Evolutionary conservation across 1,140 invertebrate species (phyloP), one percentile per base, ranked within the genome.

Genomic region (Leptopilina boulardi): DNA sequence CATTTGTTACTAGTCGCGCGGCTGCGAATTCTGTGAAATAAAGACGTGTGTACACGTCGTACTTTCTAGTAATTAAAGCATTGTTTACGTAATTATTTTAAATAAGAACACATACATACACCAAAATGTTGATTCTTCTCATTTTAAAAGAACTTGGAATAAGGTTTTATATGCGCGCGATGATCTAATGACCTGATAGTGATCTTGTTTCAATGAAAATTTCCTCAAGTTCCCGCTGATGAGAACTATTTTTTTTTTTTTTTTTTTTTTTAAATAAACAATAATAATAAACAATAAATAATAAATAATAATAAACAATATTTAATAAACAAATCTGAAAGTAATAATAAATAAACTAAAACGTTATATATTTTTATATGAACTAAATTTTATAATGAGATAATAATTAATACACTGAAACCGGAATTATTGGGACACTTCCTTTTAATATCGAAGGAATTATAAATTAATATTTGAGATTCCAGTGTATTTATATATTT

Each of bases 1-100:
- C 26, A 30, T 66, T 66, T 66, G 59, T 30, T 30, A 30, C 59
- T 66, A 11, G n/a, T n/a, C n/a, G n/a, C n/a, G n/a, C n/a, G n/a
- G n/a, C 26, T 30, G 59, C 13, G 21, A 66, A 66, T 66, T 23
- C 59, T 30, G 59, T 13, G 13, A 66, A 66, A n/a, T n/a, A n/a
- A n/a, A 66, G 8, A 38, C 8, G 34, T 38, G 34, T 26, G 15
- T 21, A 66, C 59, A n/a, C n/a, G n/a, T n/a, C n/a, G 59, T 66
- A 66, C 26, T 66, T 66, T 66, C 59, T 66, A 66, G 59, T n/a
- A 66, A 66, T 66, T 66, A 66, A 66, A 15, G 59, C 59, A 66
- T 66, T 66, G 59, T 66, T 66, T 66, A 66, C 59, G 59, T 66
- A 66, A 66, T 66, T 66, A 66, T 66, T 66, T n/a, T 26, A 66